Conservation (phyloP, 2,888 invertebrate species). For the Cheilosia urbana region DNA sequence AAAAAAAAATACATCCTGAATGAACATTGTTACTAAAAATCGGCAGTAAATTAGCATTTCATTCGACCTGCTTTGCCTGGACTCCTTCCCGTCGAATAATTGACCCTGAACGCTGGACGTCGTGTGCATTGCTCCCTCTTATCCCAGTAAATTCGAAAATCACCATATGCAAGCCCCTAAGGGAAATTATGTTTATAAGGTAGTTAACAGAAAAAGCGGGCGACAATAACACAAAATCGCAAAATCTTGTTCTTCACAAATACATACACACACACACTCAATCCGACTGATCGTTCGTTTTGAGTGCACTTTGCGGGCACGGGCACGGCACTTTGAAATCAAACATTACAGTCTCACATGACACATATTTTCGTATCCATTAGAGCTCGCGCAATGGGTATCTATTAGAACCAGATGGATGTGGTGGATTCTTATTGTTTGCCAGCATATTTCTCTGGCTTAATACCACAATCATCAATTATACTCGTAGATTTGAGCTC, state of each 20-base stretch:
- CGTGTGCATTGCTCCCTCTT: not conserved
- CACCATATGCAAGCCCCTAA: not conserved
- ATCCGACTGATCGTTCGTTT: not conserved
- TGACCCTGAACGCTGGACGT: not conserved
- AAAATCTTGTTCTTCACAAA: constrained; percentile 19
- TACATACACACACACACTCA: not conserved
- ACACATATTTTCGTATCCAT: constrained; percentile 63
- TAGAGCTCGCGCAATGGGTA: constrained; percentile 38
- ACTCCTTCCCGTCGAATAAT: not conserved
- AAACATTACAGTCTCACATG: constrained; percentile 42
- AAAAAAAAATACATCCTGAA: not conserved
- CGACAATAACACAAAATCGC: constrained; percentile 16
- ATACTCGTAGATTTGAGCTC: constrained; percentile 59
- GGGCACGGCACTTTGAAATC: constrained; percentile 23
- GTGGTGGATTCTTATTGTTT: constrained; percentile 54
- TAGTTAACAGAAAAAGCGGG: constrained; percentile 2
- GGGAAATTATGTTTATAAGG: constrained; percentile 8
- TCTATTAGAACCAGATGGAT: constrained; percentile 49
- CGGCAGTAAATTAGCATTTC: constrained; percentile 8
- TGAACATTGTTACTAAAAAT: not conserved
- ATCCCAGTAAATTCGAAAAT: constrained; percentile 14
- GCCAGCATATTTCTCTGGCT: constrained; percentile 30
- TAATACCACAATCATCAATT: constrained; percentile 67
- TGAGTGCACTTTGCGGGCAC: constrained; percentile 28
- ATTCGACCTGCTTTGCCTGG: not conserved